These are phyloP conservation scores for Drosophila lowei DNA, from an alignment of 1,140 invertebrate genomes.

Conservation along the genomic window DNA sequence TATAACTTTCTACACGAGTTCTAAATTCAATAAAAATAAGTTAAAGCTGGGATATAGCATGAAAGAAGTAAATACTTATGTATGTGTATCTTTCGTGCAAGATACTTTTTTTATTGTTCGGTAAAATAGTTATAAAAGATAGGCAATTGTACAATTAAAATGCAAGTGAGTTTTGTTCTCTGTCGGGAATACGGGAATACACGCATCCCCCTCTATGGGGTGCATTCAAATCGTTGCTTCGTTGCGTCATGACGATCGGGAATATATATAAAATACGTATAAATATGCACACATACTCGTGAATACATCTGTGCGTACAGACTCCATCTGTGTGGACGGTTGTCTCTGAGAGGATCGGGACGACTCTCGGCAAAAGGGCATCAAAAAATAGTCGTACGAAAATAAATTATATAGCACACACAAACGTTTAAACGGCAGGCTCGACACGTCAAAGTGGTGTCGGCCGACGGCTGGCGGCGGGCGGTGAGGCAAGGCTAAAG, in stretches of 20 bases:
- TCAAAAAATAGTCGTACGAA: slow-evolving; percentile 2
- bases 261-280: slow-evolving; percentile 19
- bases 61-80: no score
- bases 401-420: slow-evolving; percentile 30
- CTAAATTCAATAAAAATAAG: not conserved
- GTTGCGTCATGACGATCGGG: slow-evolving; percentile 37
- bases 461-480: not conserved
- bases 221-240: slow-evolving; percentile 3
- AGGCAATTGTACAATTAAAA: slow-evolving; percentile 25
- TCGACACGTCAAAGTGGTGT: not conserved
- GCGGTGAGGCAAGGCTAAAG: not conserved
- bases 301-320: not conserved
- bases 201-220: not conserved
- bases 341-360: no score
- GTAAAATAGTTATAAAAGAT: slow-evolving; percentile 18
- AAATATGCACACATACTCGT: slow-evolving; percentile 15
- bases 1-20: not conserved
- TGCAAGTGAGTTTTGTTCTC: slow-evolving; percentile 29
- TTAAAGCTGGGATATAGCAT: no score
- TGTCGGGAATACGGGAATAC: not conserved
- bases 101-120: no score
- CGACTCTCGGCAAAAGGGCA: no score
- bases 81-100: no score
- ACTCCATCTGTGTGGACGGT: no score
- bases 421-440: not conserved